phyloP scores from a whole-genome alignment of 1,140 invertebrate species.

The Antheraea pernyi region DNA sequence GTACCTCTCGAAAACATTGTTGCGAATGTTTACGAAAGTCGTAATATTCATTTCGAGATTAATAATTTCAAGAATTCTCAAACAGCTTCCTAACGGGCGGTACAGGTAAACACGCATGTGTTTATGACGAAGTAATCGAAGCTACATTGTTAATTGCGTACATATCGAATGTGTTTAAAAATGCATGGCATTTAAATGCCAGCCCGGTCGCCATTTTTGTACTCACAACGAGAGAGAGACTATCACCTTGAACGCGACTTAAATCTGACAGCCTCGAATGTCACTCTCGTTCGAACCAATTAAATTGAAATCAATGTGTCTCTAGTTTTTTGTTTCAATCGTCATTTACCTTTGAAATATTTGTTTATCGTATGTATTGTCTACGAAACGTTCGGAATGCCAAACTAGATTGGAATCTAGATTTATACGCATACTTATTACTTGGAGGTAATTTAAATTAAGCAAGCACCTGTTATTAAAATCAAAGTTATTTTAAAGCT shows the following conservation, averaged over 20 bases:
- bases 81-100: constrained; percentile 55
- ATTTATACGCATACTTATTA: no score
- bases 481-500: neutral
- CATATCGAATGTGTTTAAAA: constrained; percentile 71
- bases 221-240: constrained; percentile 57
- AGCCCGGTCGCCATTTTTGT: constrained; percentile 69
- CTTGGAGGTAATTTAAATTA: no score
- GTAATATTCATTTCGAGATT: constrained; percentile 52
- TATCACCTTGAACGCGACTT: constrained; percentile 70
- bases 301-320: constrained; percentile 59
- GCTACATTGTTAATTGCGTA: constrained; percentile 71
- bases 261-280: constrained; percentile 76
- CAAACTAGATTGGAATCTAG: neutral
- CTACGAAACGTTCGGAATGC: neutral
- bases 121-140: constrained; percentile 73
- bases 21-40: constrained; percentile 51
- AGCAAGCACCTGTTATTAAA: neutral
- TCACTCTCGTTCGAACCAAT: constrained; percentile 64
- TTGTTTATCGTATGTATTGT: constrained; percentile 18
- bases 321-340: constrained; percentile 41
- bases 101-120: constrained; percentile 41
- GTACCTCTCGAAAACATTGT: constrained; percentile 47
- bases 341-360: constrained; percentile 19
- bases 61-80: constrained; percentile 54
- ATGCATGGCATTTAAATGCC: constrained; percentile 78